Percentiles rank a stretch among this genome's conserved stretches.
phyloP scores from a whole-genome alignment of 2,113 vertebrate genomes.

The Nothoprocta perdicaria region DNA sequence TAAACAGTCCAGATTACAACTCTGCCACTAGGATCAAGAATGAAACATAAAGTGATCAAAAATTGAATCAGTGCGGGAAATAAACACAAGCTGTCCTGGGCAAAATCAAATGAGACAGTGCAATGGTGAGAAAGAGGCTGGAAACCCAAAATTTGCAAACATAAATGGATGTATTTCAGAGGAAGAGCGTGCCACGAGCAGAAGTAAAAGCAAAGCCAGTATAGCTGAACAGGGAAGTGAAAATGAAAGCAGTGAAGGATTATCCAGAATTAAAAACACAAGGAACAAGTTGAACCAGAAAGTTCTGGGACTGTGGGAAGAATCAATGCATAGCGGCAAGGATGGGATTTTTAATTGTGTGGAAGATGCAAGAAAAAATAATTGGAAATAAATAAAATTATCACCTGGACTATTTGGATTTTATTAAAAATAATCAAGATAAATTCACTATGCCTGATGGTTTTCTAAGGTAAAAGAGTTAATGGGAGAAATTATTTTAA shows the following conservation, averaged over 20 bases:
- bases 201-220: background rate
- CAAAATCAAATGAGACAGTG: background rate
- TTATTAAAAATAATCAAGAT: background rate
- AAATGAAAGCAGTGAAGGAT: background rate
- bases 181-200: background rate
- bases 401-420: background rate
- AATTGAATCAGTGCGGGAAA: background rate
- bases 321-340: background rate
- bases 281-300: background rate
- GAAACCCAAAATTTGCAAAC: background rate
- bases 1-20: background rate
- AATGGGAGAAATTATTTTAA: background rate
- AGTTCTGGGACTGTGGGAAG: background rate
- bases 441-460: background rate
- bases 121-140: background rate
- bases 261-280: background rate
- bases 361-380: background rate
- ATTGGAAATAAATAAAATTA: background rate
- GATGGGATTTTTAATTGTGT: background rate
- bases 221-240: background rate
- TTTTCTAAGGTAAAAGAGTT: background rate
- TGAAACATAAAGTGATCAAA: conserved; percentile 21
- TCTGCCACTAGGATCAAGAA: background rate
- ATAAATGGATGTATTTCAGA: background rate
- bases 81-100: background rate